Base-by-base conservation (phyloP, 2,888 invertebrate species). In the Stenodera caucasica region DNA sequence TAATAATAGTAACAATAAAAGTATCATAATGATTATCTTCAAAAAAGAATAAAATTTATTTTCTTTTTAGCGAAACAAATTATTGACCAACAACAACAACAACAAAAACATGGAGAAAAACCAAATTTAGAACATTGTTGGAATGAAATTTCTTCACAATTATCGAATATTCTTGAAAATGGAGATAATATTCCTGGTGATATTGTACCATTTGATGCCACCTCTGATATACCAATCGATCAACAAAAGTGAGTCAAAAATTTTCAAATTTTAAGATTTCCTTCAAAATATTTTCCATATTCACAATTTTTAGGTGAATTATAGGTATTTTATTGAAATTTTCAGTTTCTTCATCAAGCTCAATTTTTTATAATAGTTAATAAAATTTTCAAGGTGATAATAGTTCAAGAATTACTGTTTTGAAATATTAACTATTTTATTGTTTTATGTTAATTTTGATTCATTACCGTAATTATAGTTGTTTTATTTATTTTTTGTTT, bases 131-230 rank as follows among this genome's bases (percentile, higher is more conserved):
- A 86, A 26, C 83, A 84, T 21, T 81, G 82, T 60, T 92, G 91
- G 91, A 88, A 89, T 64, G 86, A 85, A 68, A 77, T 85, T 37
- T 84, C 86, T 5, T 74, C 76, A n/a, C 77, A 79, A 67, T 51
- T 80, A 37, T 77, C 77, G 40, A 68, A 67, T 55, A 70, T 79
- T 57, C 59, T 78, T 29, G 80, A 84, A 54, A 80, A 83, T 14
- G 84, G 83, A 12, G 81, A 83, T 55, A 82, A 84, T 6, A 83
- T 88, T 68, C 85, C 88, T 1, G 81, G 83, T 50, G 85, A 86
- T 71, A 84, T 90, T 54, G 83, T 90, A 61, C 95, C 95, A 0
- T 94, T 94, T 77, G 95, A 96, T 81, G 92, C 93, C 12, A 87
- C 92, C 0, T 89, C 91, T 4, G 94, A 94, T 68, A 85, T 86